These are phyloP conservation scores for Procambarus virginalis DNA, from an alignment of 1,140 invertebrate species.

Conservation along the genomic window DNA sequence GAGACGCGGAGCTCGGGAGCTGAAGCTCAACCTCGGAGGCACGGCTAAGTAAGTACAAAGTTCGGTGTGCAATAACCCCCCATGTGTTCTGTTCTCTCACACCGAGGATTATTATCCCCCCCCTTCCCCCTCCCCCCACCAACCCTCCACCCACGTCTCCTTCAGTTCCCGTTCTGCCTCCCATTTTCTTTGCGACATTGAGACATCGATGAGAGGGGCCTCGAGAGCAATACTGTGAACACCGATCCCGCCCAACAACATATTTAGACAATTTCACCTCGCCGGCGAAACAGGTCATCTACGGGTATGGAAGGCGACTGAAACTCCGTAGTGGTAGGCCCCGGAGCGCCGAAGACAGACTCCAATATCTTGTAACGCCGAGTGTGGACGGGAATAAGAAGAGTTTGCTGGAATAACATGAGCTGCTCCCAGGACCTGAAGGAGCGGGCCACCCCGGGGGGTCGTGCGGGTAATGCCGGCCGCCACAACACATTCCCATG, in stretches of 20 bases:
- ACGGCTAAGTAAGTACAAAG: background rate
- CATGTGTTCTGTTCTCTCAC: background rate
- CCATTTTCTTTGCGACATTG: constrained; percentile 33
- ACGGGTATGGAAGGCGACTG: constrained; percentile 1
- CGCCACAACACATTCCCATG: constrained; percentile 17
- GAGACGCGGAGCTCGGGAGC: no score
- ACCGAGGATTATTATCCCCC: background rate
- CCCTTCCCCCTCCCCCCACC: background rate
- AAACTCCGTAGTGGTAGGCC: background rate
- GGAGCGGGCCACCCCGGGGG: constrained; percentile 35
- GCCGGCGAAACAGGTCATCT: background rate
- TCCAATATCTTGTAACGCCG: constrained; percentile 55
- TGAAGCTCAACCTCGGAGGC: no score
- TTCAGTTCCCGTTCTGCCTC: background rate
- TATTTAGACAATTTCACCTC: constrained; percentile 37
- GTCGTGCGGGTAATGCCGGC: background rate
- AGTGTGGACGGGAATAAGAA: constrained; percentile 31
- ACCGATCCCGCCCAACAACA: constrained; percentile 4
- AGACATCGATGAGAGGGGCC: constrained; percentile 46
- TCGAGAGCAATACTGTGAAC: constrained; percentile 42
- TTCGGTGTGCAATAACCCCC: background rate
- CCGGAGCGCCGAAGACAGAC: constrained; percentile 21
- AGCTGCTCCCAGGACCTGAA: background rate
- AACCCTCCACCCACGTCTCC: background rate
- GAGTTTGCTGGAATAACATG: constrained; percentile 44